Evolutionary conservation across 2,888 invertebrate species (phyloP).

Genomic region (Tetragnatha montana): DNA sequence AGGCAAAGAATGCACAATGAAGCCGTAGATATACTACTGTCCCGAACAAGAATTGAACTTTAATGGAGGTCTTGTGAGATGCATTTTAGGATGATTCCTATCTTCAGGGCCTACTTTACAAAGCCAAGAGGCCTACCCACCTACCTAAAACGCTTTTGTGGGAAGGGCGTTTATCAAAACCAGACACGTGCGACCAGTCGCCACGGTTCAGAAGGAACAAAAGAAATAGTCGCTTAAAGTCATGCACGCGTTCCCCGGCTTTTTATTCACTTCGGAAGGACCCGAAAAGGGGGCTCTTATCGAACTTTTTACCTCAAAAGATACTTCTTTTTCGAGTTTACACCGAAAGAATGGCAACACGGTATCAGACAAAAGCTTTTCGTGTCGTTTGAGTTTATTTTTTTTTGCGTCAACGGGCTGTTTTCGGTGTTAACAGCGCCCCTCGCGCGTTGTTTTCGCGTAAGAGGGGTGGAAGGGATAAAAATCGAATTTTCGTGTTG

Average conservation of each 20-base stretch:
- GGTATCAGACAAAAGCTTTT: slow-evolving; percentile 35
- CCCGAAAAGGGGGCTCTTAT: slow-evolving; percentile 5
- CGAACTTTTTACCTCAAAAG: not conserved
- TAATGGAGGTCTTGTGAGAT: too few species aligned
- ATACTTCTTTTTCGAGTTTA: not conserved
- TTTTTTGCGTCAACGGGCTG: slow-evolving; percentile 2
- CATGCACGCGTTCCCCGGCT: slow-evolving; percentile 16
- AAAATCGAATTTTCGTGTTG: too few species aligned
- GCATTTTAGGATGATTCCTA: slow-evolving; percentile 7
- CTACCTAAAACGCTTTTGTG: slow-evolving; percentile 24
- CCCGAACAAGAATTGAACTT: too few species aligned
- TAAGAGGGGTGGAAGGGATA: too few species aligned
- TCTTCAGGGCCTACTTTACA: not conserved
- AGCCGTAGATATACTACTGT: too few species aligned
- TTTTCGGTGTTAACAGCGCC: not conserved
- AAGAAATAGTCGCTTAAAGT: slow-evolving; percentile 39
- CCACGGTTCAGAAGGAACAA: slow-evolving; percentile 35
- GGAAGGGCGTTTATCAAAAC: slow-evolving; percentile 26
- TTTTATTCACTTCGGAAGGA: slow-evolving; percentile 8
- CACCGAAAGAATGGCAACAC: slow-evolving; percentile 19
- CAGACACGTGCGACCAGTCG: slow-evolving; percentile 11
- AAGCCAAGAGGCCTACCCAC: not conserved
- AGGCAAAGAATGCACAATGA: too few species aligned
- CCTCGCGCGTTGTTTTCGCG: too few species aligned
- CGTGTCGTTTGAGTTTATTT: slow-evolving; percentile 18